Base-by-base conservation (phyloP, 2,888 invertebrate genomes). In the Colostygia pectinataria region DNA sequence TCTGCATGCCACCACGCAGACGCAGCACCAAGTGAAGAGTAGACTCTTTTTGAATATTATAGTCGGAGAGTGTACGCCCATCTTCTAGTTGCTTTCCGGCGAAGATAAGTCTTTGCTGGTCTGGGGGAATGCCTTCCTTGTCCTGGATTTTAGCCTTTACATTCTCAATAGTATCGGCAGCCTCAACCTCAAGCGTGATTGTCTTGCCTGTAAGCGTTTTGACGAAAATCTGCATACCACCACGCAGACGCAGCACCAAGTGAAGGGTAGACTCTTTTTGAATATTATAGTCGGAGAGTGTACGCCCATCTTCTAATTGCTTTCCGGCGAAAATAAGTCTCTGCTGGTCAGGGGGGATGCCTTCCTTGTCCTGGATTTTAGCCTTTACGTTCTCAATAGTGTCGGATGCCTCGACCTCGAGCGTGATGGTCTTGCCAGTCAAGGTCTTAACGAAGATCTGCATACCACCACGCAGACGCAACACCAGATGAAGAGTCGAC, bases 21-120 rank as follows among this genome's bases (percentile, higher is more conserved):
- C 18, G 2, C 2, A 18, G 18, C 42, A 23, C 23, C 2, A 23
- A 7, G 7, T 23, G 23, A 23, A 25, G 25, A 9, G 31, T 36
- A 0, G 53, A 54, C 20, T 54, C 49, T 10, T 53, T 53, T 13
- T 53, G 42, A 14, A 52, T 52, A 23, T 52, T 51, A 24, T 51
- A 51, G 37, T 50, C 50, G 0, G 45, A 51, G 7, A 39, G 29
- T 1, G 46, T 46, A 18, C 46, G 46, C 15, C 46, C 46, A n/a
- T 46, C 34, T 10, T 34, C 41, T 1, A 41, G 13, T 6, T 41
- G n/a, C 10, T 41, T 42, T 23, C 41, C 41, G 33, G 41, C 33
- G 10, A 42, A 42, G 25, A 33, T 42, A 20, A 33, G 33, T 10
- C 41, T 5, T 24, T 42, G 33, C 13, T n/a, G n/a, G n/a, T n/a